Evolutionary conservation across 2,888 invertebrate genomes (phyloP), one percentile per base, ranked within the genome.

Genomic region (Heterodera filipjevi): DNA sequence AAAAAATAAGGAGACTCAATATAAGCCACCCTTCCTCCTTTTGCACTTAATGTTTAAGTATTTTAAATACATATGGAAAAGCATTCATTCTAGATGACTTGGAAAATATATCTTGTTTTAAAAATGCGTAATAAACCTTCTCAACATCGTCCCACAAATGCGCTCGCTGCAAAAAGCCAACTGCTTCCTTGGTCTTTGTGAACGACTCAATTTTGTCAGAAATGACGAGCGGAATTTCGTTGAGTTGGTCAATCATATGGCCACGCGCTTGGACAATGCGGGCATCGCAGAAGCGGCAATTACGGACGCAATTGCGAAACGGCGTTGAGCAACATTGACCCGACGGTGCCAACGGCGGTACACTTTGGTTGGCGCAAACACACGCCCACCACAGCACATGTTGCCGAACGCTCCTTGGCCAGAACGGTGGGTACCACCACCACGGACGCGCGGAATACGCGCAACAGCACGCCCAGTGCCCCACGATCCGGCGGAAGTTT

Each of bases 401-500:
- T 99, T 99, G 83, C 99, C 99, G 91, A 98, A 99, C 78, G 99
- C 99, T 92, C 98, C 99, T 92, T 99, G 99, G 79, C 99, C 99
- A 44, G 98, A 98, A 84, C 99, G 94, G 91, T 99, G 98, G 89
- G 99, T 99, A 93, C 99, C 99, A 90, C 99, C 98, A 90, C 99
- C 99, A 83, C 98, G 94, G 0, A 99, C 99, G 93, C 99, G 95
- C 44, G 99, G 99, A 89, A 99, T 99, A 95, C 99, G 96, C 66
- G 99, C 99, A 80, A 99, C 99, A 85, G 99, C 99, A 90, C 99
- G 95, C 87, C 99, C 99, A 88, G 99, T 99, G 91, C 99, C 99
- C 99, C 99, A 99, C 84, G 99, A 99, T 91, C 99, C 98, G 72
- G 99, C 99, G 91, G 96, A 97, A 83, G 98, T 98, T 92, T 99